A percentile compares a stretch with the other conserved stretches of the same genome.
phyloP scores from a whole-genome alignment of 92 coral and sea anemone species.

The Chrysogorgia sp. region DNA sequence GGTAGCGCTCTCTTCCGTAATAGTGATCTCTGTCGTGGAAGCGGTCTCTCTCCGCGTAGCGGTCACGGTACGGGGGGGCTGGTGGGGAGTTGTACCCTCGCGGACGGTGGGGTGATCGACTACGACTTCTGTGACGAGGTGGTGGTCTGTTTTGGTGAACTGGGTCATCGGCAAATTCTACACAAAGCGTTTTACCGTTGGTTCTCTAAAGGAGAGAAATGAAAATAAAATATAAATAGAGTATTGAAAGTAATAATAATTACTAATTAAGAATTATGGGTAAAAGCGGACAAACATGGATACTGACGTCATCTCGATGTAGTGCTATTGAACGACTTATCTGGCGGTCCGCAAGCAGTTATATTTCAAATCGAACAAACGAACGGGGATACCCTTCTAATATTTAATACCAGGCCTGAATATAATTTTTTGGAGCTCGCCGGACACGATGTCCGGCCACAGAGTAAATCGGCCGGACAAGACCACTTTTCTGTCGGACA shows the following conservation, averaged over 20 bases:
- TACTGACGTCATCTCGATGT: too few relatives aligned
- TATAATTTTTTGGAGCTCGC: too few relatives aligned
- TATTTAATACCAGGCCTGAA: too few relatives aligned
- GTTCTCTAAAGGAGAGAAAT: slow-evolving; percentile 1
- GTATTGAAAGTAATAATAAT: not conserved
- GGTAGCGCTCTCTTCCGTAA: slow-evolving; percentile 5
- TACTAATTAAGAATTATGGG: too few relatives aligned
- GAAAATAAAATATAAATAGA: not conserved
- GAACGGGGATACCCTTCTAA: too few relatives aligned
- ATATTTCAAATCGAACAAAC: too few relatives aligned
- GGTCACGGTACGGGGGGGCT: slow-evolving; percentile 9
- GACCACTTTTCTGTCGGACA: too few relatives aligned
- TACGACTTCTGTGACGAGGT: slow-evolving; percentile 2
- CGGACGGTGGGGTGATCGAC: not conserved
- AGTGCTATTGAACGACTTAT: too few relatives aligned
- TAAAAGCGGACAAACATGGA: too few relatives aligned
- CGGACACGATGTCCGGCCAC: too few relatives aligned
- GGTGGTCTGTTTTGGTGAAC: not conserved
- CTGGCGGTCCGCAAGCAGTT: too few relatives aligned
- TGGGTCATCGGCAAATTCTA: slow-evolving; percentile 42
- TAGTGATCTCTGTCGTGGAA: slow-evolving; percentile 5
- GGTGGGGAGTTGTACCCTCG: not conserved
- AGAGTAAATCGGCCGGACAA: too few relatives aligned
- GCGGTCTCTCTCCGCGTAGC: slow-evolving; percentile 20
- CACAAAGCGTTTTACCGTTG: slow-evolving; percentile 39